Evolutionary conservation across 1,140 invertebrate genomes (phyloP), one percentile per base, ranked within the genome.

Genomic region (Lordiphosa stackelbergi): DNA sequence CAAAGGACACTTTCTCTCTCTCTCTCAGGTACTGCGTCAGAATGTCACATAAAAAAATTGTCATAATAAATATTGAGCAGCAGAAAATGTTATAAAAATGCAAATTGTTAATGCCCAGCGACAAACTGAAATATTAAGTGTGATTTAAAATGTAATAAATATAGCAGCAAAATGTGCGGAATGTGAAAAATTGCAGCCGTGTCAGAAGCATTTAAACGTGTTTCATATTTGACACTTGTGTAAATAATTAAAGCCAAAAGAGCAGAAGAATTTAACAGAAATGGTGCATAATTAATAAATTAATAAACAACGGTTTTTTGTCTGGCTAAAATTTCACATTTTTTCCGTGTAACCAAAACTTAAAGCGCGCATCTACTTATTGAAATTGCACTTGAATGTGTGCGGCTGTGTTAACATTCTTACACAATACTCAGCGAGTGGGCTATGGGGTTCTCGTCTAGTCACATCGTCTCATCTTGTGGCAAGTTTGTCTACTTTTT

Each of bases 21-120:
- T 10, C 16, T 16, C 46, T 12, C 10, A n/a, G 46, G n/a, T 43
- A n/a, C 38, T 40, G 40, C 40, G 53, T 53, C 49, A 40, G 59
- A 43, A 41, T 41, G 28, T 37, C 42, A 34, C 28, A 31, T 24
- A 46, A 72, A 54, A 74, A 74, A 70, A 56, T 81, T 70, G 75
- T 63, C 66, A 81, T 54, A 74, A 71, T 79, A 74, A 79, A 81
- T 79, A 79, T 81, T 68, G 53, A 55, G 57, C 38, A 49, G 41
- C 36, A 61, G 54, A 55, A 57, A 73, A 78, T 78, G 64, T 35
- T 45, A 35, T 10, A 62, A 61, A 55, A 66, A 74, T 60, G 52
- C 42, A 69, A 49, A 42, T 49, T 42, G 45, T 54, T 47, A 54
- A 53, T 56, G 22, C 73, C 57, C 43, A 49, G 48, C 63, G 53